Evolutionary conservation across 2,888 invertebrate species (phyloP).

Genomic region (Ochropacha duplaris): DNA sequence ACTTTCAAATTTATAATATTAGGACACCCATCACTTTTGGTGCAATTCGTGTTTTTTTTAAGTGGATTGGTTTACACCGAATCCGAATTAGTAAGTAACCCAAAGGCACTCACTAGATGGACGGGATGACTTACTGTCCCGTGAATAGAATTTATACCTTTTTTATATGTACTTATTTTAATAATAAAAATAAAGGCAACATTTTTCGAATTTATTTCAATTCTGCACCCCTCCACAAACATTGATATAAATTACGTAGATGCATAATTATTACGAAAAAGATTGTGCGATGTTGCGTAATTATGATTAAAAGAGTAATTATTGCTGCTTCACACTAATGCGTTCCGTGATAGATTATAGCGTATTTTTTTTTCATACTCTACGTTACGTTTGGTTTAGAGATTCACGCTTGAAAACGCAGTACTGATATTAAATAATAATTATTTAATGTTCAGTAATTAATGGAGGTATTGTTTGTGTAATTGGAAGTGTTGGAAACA

Average conservation of each 20-base stretch:
- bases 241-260: background rate
- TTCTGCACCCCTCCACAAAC: background rate
- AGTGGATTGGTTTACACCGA: too few species aligned
- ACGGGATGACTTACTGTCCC: too few species aligned
- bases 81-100: too few species aligned
- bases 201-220: too few species aligned
- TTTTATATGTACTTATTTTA: too few species aligned
- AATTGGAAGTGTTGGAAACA: background rate
- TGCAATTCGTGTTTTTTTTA: too few species aligned
- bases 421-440: background rate
- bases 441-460: background rate
- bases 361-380: background rate
- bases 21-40: too few species aligned
- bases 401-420: background rate
- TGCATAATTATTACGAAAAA: background rate
- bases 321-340: background rate
- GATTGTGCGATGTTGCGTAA: background rate
- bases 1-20: too few species aligned
- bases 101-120: too few species aligned
- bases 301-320: background rate
- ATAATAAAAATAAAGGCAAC: too few species aligned
- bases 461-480: background rate
- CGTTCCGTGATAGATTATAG: background rate
- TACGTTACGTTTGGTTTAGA: background rate
- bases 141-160: too few species aligned